Base-by-base conservation (phyloP, 2,113 vertebrate species). In the Fregetta grallaria region DNA sequence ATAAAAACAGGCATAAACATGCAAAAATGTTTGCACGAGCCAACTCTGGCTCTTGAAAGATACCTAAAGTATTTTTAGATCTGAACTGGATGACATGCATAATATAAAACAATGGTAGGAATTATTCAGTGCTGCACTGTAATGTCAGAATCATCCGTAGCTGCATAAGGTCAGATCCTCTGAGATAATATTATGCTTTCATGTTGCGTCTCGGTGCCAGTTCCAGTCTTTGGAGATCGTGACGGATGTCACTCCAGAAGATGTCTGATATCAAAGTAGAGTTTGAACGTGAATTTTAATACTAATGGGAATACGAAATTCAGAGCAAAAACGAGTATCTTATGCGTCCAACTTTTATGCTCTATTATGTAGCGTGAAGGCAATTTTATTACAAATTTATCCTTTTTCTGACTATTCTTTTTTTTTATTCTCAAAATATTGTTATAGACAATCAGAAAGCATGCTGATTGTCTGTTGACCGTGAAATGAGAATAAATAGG, bases 101-200 rank as follows among this genome's bases (percentile, higher is more conserved):
- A 25, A 42, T 63, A 9, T 47, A 67, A 67, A 77, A 20, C 27
- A 26, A 1, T 40, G 30, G 16, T 68, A 58, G 86, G 40, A 82
- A 32, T 83, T 68, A 77, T 27, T 83, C 72, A 71, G 1, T 30
- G 62, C 21, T 81, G 49, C 1, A 0, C 13, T 55, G 20, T 75
- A 52, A 44, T 40, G 17, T 73, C 55, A 59, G 17, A 92, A 38
- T 74, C 58, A 4, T 36, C 53, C 6, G 1, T 22, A 5, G 4
- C 62, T 80, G 29, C 42, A 4, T 91, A 25, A 53, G 38, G 66
- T 88, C 70, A 82, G 27, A 40, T 68, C 74, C 6, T 85, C 29
- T 22, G 73, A 68, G 58, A 25, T 67, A 59, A 36, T 0, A 0
- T 61, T 61, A 13, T 0, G 6, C 45, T 82, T 76, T 42, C 36